These are phyloP conservation scores for Xestia c-nigrum DNA, from an alignment of 2,888 invertebrate species.

Conservation along the genomic window DNA sequence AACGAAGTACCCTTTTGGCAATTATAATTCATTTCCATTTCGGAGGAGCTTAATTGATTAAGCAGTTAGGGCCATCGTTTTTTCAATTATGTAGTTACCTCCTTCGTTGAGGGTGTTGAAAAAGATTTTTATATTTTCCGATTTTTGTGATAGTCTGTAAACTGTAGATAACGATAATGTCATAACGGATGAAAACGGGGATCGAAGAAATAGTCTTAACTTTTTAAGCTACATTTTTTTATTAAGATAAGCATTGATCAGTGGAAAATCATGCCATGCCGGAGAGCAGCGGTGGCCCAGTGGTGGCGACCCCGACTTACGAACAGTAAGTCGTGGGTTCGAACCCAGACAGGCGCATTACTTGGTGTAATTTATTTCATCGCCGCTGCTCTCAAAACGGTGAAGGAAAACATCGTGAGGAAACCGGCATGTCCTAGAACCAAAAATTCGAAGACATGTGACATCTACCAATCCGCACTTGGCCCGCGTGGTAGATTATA, in stretches of 20 bases:
- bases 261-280: too few species aligned
- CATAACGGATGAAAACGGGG: not conserved
- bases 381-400: too few species aligned
- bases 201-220: not conserved
- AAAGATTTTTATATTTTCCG: not conserved
- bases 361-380: too few species aligned
- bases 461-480: too few species aligned
- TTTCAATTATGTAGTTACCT: slow-evolving; percentile 42
- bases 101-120: slow-evolving; percentile 10
- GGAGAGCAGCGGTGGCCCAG: too few species aligned
- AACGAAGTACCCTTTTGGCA: slow-evolving; percentile 54
- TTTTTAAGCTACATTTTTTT: not conserved
- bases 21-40: slow-evolving; percentile 64
- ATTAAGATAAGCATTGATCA: not conserved
- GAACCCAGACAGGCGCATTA: too few species aligned
- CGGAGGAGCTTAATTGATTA: slow-evolving; percentile 56
- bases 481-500: too few species aligned
- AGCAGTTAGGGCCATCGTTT: slow-evolving; percentile 47
- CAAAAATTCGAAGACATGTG: too few species aligned
- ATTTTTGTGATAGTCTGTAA: not conserved
- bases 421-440: too few species aligned
- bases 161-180: not conserved
- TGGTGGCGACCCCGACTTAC: too few species aligned
- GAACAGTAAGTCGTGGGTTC: too few species aligned
- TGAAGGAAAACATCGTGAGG: too few species aligned